Percentiles rank a stretch among this genome's conserved stretches.
Evolutionary conservation across 92 coral and sea anemone species (phyloP).

Genomic region (Ricordea florida): DNA sequence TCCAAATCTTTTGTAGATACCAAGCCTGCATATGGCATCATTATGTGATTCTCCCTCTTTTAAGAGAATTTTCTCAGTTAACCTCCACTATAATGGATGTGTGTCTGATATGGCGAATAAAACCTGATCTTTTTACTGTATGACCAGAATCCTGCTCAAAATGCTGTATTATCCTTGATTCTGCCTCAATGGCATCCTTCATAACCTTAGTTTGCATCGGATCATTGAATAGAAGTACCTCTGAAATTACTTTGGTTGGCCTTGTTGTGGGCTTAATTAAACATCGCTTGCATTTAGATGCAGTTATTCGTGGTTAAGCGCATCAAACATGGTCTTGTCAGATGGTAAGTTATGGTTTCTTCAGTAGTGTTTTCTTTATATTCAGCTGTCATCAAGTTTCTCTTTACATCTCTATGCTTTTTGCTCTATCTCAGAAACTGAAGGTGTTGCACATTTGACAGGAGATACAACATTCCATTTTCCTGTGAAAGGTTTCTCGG

Average conservation of each 20-base stretch:
- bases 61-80: slow-evolving; percentile 21
- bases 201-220: slow-evolving; percentile 47
- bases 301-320: slow-evolving; percentile 60
- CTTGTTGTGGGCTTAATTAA: slow-evolving; percentile 43
- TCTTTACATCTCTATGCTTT: slow-evolving; percentile 41
- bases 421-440: slow-evolving; percentile 47
- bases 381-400: slow-evolving; percentile 6
- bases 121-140: slow-evolving; percentile 40
- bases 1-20: slow-evolving; percentile 50
- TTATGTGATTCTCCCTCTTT: slow-evolving; percentile 52
- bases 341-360: slow-evolving; percentile 49
- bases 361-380: slow-evolving; percentile 29
- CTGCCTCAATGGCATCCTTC: slow-evolving; percentile 66
- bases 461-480: slow-evolving; percentile 61
- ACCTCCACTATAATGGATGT: too few species aligned
- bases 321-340: slow-evolving; percentile 47
- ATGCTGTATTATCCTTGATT: slow-evolving; percentile 27
- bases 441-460: slow-evolving; percentile 35
- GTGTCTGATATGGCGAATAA: slow-evolving; percentile 45
- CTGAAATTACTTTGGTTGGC: slow-evolving; percentile 58
- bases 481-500: neutral
- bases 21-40: slow-evolving; percentile 53
- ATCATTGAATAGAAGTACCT: slow-evolving; percentile 29
- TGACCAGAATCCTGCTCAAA: slow-evolving; percentile 57
- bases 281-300: slow-evolving; percentile 62